A percentile compares a stretch with the other conserved stretches of the same genome.
Evolutionary conservation across 2,113 vertebrate genomes (phyloP).

Genomic region (Nansenia antarctica): DNA sequence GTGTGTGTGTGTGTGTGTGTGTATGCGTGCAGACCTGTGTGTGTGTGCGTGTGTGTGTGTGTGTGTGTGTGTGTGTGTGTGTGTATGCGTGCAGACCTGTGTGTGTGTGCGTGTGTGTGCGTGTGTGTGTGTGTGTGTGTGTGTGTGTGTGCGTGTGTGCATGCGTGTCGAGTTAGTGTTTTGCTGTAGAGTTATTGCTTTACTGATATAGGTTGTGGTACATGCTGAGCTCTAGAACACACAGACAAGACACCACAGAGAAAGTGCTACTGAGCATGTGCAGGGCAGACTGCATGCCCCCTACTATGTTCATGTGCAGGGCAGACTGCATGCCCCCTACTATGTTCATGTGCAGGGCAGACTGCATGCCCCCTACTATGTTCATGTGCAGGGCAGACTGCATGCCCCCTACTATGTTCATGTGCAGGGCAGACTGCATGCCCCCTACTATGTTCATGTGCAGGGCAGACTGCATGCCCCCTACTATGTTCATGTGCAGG

Average conservation of each 20-base stretch:
- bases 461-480: no score
- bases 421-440: no score
- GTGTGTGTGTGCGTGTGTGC: neutral
- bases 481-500: no score
- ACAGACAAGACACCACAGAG: neutral
- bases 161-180: conserved; percentile 22
- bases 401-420: no score
- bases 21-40: conserved; percentile 5
- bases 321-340: conserved; percentile 31
- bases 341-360: no score
- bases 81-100: conserved; percentile 15
- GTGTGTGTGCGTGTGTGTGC: conserved; percentile 13
- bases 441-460: no score
- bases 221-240: conserved; percentile 19
- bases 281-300: conserved; percentile 38
- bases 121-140: neutral
- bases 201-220: conserved; percentile 31
- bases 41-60: neutral
- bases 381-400: no score
- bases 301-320: no score
- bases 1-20: neutral
- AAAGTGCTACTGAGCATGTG: conserved; percentile 27
- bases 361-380: no score
- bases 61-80: neutral
- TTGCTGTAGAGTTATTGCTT: conserved; percentile 33